Conservation (phyloP, 2,797 vertebrate species). For the Xerus rutilus region DNA sequence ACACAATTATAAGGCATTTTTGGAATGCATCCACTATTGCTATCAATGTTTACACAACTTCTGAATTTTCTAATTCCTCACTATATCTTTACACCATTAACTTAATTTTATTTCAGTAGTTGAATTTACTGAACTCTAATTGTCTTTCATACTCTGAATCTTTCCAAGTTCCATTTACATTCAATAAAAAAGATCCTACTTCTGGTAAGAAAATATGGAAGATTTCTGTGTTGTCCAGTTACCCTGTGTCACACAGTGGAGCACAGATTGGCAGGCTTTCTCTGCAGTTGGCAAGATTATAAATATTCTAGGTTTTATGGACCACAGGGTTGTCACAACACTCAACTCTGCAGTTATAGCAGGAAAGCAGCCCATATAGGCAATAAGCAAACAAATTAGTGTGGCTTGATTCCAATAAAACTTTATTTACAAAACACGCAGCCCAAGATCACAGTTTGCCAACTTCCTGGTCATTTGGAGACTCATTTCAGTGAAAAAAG, state of each 20-base stretch:
- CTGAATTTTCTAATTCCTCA: slow-evolving; percentile 3
- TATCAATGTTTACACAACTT: neutral
- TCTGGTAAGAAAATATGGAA: neutral
- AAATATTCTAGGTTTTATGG: slow-evolving; percentile 5
- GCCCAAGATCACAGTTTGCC: neutral
- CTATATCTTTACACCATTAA: neutral
- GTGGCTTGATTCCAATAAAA: neutral
- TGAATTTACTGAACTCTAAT: neutral
- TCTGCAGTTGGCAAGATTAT: neutral
- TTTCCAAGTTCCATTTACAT: neutral
- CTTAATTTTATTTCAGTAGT: neutral
- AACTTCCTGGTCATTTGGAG: neutral
- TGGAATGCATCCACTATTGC: neutral
- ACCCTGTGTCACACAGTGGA: neutral
- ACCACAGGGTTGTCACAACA: neutral
- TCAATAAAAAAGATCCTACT: neutral
- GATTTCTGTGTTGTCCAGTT: neutral
- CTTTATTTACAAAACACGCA: neutral
- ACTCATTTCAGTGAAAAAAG: neutral
- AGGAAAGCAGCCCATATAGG: neutral
- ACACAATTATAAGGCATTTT: neutral
- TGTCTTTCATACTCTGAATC: neutral
- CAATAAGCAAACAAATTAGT: neutral
- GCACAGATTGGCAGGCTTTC: neutral
- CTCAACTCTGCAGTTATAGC: neutral